Evolutionary conservation across 2,797 vertebrate genomes (phyloP).

Genomic region (Graptemys geographica): DNA sequence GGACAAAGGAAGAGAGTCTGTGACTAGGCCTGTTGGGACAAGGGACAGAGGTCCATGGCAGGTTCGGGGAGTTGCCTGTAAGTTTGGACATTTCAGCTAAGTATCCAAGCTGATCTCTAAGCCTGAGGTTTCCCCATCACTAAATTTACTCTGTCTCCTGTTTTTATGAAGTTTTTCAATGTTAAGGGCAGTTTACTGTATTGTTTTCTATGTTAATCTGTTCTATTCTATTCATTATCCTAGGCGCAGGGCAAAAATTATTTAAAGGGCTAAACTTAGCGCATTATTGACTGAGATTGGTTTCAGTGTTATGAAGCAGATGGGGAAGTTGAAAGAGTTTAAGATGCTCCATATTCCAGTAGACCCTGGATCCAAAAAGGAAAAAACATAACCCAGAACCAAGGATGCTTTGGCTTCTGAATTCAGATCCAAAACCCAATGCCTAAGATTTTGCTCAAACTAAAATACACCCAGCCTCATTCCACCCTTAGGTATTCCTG

Average conservation of each 20-base stretch:
- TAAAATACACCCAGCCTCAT: background rate
- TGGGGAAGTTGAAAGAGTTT: background rate
- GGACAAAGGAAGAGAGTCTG: background rate
- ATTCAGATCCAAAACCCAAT: constrained; percentile 18
- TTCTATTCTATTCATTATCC: background rate
- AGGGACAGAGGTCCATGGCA: background rate
- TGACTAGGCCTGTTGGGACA: background rate
- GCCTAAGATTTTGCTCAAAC: background rate
- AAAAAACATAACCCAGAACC: background rate
- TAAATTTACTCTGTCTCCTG: background rate
- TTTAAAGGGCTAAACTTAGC: background rate
- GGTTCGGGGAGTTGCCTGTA: background rate
- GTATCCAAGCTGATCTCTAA: background rate
- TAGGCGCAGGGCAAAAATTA: background rate
- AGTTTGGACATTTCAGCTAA: background rate
- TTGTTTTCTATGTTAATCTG: background rate
- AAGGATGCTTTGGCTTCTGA: background rate
- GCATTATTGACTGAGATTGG: background rate
- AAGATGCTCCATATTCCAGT: constrained; percentile 7
- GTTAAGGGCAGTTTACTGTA: background rate
- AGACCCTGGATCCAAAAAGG: background rate
- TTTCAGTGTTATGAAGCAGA: constrained; percentile 6
- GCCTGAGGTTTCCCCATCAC: background rate
- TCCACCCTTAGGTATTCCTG: background rate
- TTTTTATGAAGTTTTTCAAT: constrained; percentile 13